Percentiles rank a stretch among this genome's conserved stretches.
Conservation (phyloP, 1,140 invertebrate genomes). For the Cherax destructor region DNA sequence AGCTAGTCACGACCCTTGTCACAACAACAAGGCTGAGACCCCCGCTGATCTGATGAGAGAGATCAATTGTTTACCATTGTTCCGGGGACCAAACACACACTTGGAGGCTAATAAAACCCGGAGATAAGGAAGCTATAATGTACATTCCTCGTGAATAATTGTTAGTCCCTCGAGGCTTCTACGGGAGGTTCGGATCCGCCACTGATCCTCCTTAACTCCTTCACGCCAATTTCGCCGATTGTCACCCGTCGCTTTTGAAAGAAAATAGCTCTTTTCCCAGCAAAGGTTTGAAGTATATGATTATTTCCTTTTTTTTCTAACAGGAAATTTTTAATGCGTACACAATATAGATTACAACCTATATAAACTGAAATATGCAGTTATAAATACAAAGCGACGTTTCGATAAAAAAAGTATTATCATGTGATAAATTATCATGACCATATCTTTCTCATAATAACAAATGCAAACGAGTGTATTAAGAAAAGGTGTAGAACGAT, state of each 20-base stretch:
- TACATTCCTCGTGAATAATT: conserved; percentile 13
- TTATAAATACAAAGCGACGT: too few species aligned
- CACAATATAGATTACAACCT: too few species aligned
- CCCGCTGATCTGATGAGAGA: neutral
- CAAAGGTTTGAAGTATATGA: neutral
- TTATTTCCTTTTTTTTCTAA: too few species aligned
- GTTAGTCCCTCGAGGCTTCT: neutral
- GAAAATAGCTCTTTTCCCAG: neutral
- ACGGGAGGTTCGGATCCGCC: neutral
- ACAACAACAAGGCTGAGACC: neutral
- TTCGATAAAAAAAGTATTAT: too few species aligned
- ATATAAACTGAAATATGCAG: too few species aligned
- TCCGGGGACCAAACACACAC: neutral
- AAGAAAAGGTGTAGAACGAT: neutral
- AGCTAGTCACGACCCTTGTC: neutral
- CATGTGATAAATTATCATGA: too few species aligned
- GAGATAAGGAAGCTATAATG: conserved; percentile 16
- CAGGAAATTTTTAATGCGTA: too few species aligned
- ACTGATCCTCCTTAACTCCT: conserved; percentile 25
- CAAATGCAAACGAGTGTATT: neutral
- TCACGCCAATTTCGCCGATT: conserved; percentile 32
- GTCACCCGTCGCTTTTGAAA: neutral
- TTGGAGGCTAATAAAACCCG: conserved; percentile 3
- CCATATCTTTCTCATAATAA: neutral
- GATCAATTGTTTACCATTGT: neutral